Evolutionary conservation across 2,797 vertebrate species (phyloP).

Genomic region (Silurus lanzhouensis): DNA sequence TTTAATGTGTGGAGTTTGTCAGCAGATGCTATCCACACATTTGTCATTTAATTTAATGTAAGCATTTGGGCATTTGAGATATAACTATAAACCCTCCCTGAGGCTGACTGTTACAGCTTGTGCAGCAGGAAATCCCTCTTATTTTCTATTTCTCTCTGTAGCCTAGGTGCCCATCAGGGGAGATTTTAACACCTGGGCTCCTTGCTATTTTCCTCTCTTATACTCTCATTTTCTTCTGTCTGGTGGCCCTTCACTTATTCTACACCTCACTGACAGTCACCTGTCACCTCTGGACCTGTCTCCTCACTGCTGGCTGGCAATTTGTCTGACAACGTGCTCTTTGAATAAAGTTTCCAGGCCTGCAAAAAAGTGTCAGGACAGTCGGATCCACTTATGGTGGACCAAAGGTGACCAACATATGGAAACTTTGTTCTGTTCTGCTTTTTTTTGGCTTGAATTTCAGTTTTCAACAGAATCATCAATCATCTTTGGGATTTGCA

Average conservation of each 20-base stretch:
- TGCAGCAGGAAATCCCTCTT: slow-evolving; percentile 38
- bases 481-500: slow-evolving; percentile 42
- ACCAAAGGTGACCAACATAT: slow-evolving; percentile 29
- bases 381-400: neutral
- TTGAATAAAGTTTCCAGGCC: slow-evolving; percentile 39
- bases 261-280: slow-evolving; percentile 41
- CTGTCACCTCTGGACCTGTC: slow-evolving; percentile 46
- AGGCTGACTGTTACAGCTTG: slow-evolving; percentile 17
- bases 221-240: slow-evolving; percentile 21
- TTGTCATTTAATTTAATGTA: slow-evolving; percentile 30
- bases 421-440: slow-evolving; percentile 20
- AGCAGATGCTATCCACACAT: neutral
- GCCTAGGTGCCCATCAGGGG: slow-evolving; percentile 33
- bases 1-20: neutral
- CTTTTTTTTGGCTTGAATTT: neutral
- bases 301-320: slow-evolving; percentile 30
- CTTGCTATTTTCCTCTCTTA: neutral
- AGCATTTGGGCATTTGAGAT: slow-evolving; percentile 32
- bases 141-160: slow-evolving; percentile 30
- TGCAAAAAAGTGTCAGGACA: slow-evolving; percentile 36
- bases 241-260: slow-evolving; percentile 39
- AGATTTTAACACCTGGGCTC: slow-evolving; percentile 48
- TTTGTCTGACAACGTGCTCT: slow-evolving; percentile 44
- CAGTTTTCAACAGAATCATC: neutral
- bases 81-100: slow-evolving; percentile 21